Percentiles rank a stretch among this genome's conserved stretches.
These are phyloP conservation scores for Noturus placidus DNA, from an alignment of 2,113 vertebrate genomes.

Conservation along the genomic window DNA sequence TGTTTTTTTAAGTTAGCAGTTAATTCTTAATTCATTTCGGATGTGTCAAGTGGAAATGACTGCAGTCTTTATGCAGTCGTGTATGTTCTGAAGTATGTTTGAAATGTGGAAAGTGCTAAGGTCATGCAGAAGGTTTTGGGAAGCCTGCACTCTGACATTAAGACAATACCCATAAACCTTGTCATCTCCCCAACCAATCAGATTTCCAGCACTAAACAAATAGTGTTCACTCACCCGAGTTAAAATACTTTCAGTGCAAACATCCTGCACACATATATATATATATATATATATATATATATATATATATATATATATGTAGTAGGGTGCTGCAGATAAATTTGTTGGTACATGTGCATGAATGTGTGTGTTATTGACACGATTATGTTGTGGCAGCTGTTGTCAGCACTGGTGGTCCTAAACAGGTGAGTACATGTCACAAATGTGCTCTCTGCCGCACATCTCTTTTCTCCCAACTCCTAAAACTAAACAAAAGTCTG, in stretches of 20 bases:
- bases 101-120: not conserved
- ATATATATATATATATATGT: not conserved
- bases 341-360: not conserved
- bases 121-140: not conserved
- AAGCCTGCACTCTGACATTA: not conserved
- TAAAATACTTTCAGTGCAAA: too few species aligned
- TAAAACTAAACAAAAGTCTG: not conserved
- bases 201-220: not conserved
- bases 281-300: too few species aligned
- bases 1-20: not conserved
- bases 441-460: not conserved
- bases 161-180: not conserved
- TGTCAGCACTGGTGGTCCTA: conserved; percentile 16
- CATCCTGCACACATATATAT: not conserved
- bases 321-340: not conserved
- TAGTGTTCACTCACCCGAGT: not conserved
- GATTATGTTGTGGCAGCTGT: conserved; percentile 4
- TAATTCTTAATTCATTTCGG: too few species aligned
- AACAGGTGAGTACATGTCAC: conserved; percentile 1
- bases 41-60: too few species aligned
- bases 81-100: too few species aligned
- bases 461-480: not conserved
- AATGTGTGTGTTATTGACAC: not conserved
- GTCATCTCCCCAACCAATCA: not conserved
- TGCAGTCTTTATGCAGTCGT: too few species aligned